Conservation (phyloP, 2,888 invertebrate species). For the Apodemia zela region DNA sequence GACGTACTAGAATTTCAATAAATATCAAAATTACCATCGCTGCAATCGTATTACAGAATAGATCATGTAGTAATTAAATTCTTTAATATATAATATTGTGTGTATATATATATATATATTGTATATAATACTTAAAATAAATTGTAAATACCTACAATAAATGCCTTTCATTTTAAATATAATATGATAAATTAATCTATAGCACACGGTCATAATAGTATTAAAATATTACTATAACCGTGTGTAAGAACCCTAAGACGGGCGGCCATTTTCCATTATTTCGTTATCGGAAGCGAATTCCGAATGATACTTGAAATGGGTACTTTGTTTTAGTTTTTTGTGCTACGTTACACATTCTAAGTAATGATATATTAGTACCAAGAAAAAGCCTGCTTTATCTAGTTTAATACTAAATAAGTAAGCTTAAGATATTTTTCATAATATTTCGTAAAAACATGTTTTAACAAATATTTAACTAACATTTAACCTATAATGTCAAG, state of each 20-base stretch:
- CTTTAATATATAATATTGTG: not conserved
- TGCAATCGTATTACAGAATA: not conserved
- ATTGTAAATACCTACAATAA: not conserved
- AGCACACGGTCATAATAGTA: not conserved
- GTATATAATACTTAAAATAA: not conserved
- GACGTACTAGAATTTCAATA: not conserved
- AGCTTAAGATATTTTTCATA: not conserved
- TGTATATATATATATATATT: no score
- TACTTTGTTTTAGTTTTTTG: not conserved
- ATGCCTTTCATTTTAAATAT: not conserved
- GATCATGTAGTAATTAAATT: not conserved
- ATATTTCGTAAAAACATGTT: not conserved
- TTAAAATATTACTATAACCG: no score
- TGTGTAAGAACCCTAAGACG: no score
- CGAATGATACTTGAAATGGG: not conserved
- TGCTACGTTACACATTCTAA: not conserved
- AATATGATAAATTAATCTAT: not conserved
- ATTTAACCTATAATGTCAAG: not conserved
- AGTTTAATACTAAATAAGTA: not conserved
- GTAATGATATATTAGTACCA: not conserved
- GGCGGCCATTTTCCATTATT: no score
- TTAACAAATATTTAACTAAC: not conserved
- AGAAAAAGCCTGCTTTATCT: not conserved
- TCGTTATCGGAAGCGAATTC: not conserved
- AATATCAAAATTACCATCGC: not conserved